Percentiles rank a stretch among this genome's conserved stretches.
Evolutionary conservation across 2,797 vertebrate genomes (phyloP).

Genomic region (Trichosurus vulpecula): DNA sequence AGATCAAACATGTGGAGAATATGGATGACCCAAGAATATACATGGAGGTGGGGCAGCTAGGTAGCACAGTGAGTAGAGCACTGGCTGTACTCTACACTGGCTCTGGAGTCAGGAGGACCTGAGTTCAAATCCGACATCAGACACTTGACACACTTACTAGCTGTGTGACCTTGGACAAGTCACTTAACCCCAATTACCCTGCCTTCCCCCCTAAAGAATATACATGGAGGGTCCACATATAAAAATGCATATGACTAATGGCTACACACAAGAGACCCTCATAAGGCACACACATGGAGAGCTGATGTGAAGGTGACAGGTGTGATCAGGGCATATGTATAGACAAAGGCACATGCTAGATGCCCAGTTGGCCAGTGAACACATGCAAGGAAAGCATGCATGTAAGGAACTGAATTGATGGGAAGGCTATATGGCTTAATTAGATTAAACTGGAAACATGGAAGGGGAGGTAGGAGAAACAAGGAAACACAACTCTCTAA

Average conservation of each 20-base stretch:
- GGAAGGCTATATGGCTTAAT: background rate
- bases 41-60: too few species aligned
- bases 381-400: background rate
- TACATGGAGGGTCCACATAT: background rate
- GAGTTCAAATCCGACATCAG: too few species aligned
- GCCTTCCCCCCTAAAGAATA: too few species aligned
- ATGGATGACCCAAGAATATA: background rate
- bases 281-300: background rate
- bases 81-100: too few species aligned
- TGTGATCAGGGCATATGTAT: background rate
- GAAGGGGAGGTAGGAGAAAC: background rate
- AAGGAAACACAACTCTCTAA: background rate
- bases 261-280: background rate
- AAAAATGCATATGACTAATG: background rate
- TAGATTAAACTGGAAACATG: background rate
- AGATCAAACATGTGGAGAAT: background rate
- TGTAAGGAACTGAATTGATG: background rate
- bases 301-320: background rate
- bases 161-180: too few species aligned
- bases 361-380: background rate
- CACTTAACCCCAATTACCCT: too few species aligned
- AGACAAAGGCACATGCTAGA: background rate
- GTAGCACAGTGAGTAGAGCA: too few species aligned
- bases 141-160: too few species aligned
- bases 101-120: too few species aligned